A percentile compares a stretch with the other conserved stretches of the same genome.
Evolutionary conservation across 64 coral and sea anemone species (phyloP).

Genomic region (Platygyra sinensis): DNA sequence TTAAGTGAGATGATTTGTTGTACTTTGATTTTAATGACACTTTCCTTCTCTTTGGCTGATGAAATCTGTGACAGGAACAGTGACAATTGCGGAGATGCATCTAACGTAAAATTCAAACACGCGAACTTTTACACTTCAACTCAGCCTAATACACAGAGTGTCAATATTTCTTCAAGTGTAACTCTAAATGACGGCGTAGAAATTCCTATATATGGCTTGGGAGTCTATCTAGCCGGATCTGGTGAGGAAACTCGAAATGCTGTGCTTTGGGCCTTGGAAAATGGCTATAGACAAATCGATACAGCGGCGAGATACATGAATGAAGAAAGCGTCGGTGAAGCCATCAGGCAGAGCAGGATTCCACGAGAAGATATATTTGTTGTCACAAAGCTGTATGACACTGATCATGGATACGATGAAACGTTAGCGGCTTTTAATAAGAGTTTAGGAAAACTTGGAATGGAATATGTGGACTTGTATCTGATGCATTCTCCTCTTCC

Average conservation of each 20-base stretch:
- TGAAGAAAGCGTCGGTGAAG: conserved; percentile 89
- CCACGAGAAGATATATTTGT: conserved; percentile 83
- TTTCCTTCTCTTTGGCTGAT: neutral
- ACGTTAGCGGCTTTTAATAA: conserved; percentile 75
- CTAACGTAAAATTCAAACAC: neutral
- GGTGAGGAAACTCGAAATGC: conserved; percentile 76
- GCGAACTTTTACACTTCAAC: conserved; percentile 12
- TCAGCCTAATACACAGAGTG: neutral
- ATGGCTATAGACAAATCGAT: conserved; percentile 89
- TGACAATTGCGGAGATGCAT: neutral
- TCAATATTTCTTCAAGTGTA: conserved; percentile 51
- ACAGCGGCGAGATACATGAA: conserved; percentile 91
- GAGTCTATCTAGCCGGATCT: conserved; percentile 66
- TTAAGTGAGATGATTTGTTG: neutral
- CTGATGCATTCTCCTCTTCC: conserved; percentile 90
- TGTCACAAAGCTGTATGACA: conserved; percentile 89
- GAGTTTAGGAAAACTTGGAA: conserved; percentile 70
- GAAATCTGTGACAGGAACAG: conserved; percentile 9
- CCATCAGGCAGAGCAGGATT: conserved; percentile 67
- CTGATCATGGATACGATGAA: conserved; percentile 87
- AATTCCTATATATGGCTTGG: conserved; percentile 90
- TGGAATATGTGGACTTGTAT: conserved; percentile 96
- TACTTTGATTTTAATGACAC: neutral
- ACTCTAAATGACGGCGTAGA: conserved; percentile 81
- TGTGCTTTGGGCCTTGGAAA: conserved; percentile 87